Conservation (phyloP, 2,888 invertebrate genomes). For the Nomada fucata region DNA sequence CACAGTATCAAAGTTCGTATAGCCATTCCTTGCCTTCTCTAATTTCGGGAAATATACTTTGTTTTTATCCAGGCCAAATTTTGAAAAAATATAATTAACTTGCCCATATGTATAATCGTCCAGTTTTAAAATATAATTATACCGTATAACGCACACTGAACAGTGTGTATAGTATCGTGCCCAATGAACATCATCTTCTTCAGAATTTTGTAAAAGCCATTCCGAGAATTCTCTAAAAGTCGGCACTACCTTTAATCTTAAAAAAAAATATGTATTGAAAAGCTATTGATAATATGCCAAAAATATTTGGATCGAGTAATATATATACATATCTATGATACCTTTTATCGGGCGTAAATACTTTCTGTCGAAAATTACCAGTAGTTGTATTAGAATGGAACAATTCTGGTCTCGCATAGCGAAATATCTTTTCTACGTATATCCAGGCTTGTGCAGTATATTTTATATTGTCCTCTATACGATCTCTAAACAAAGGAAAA, state of each 20-base stretch:
- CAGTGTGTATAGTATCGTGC: constrained; percentile 80
- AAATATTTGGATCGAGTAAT: background rate
- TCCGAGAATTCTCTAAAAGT: constrained; percentile 80
- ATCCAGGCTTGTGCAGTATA: constrained; percentile 82
- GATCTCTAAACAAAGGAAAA: constrained; percentile 72
- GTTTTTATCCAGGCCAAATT: constrained; percentile 64
- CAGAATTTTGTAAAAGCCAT: constrained; percentile 77
- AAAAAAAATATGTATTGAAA: constrained; percentile 26
- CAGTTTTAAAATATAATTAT: constrained; percentile 79
- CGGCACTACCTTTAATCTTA: constrained; percentile 79
- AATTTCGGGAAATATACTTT: constrained; percentile 71
- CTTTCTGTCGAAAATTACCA: constrained; percentile 71
- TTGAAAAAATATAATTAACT: constrained; percentile 74
- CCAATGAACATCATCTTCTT: constrained; percentile 82
- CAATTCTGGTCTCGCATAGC: constrained; percentile 79
- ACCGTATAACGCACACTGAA: constrained; percentile 77
- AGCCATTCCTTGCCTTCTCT: constrained; percentile 73
- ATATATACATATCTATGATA: constrained; percentile 40
- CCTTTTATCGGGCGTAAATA: constrained; percentile 78
- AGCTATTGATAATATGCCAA: background rate
- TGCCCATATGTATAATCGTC: constrained; percentile 76
- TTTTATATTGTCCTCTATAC: constrained; percentile 81
- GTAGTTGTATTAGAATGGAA: constrained; percentile 74
- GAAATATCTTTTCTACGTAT: constrained; percentile 80
- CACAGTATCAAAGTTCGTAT: constrained; percentile 74